phyloP scores from a whole-genome alignment of 2,797 vertebrate species.

The Taeniopygia guttata region DNA sequence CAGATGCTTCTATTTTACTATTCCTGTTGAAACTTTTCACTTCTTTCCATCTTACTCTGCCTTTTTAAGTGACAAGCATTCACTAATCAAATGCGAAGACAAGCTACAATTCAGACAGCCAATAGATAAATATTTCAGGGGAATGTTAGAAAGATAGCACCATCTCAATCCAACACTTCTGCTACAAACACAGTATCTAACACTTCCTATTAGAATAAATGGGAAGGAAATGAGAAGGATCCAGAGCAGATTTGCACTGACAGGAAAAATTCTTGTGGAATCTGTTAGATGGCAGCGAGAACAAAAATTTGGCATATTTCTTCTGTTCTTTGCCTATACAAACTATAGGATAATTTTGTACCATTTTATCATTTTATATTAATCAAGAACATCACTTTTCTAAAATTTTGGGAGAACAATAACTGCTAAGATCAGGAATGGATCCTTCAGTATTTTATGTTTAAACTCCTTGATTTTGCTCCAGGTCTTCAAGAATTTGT shows the following conservation, averaged over 20 bases:
- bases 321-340: neutral
- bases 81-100: neutral
- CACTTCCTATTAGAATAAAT: neutral
- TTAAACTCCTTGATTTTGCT: neutral
- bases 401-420: neutral
- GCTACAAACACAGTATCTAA: neutral
- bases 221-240: neutral
- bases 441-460: neutral
- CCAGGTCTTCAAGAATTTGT: neutral
- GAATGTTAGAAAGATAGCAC: neutral
- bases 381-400: neutral
- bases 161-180: neutral
- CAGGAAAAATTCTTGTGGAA: neutral
- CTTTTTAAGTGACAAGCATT: neutral
- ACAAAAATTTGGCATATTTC: neutral
- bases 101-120: neutral
- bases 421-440: neutral
- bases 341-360: neutral
- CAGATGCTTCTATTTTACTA: neutral
- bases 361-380: neutral
- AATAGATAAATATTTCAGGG: neutral
- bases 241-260: neutral
- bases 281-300: neutral
- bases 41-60: neutral
- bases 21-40: neutral